phyloP scores from a whole-genome alignment of 1,140 invertebrate species.

The Cyclina sinensis region DNA sequence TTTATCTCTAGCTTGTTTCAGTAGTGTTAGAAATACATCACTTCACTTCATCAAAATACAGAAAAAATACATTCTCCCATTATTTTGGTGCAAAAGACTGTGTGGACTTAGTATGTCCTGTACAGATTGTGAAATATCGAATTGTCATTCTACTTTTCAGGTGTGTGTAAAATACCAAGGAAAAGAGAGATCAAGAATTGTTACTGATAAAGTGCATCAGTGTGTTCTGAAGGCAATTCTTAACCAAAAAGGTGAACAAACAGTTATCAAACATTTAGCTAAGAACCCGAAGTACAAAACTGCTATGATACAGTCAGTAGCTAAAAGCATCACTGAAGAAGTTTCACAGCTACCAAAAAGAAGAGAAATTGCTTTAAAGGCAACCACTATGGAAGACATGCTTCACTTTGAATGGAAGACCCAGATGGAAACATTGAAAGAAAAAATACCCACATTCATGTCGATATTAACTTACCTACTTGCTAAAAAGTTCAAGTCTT shows the following conservation, averaged over 20 bases:
- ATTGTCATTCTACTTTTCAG: not conserved
- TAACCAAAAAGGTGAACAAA: not conserved
- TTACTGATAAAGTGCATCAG: not conserved
- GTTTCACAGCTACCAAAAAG: not conserved
- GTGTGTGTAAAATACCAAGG: not conserved
- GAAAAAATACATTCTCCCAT: too few relatives aligned
- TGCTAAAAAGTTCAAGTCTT: not conserved
- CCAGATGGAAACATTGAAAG: not conserved
- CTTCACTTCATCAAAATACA: too few relatives aligned
- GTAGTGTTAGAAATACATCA: too few relatives aligned
- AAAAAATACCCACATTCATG: not conserved
- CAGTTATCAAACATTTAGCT: not conserved
- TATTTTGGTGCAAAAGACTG: too few relatives aligned
- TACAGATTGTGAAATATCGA: not conserved
- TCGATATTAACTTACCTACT: not conserved
- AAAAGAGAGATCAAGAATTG: constrained; percentile 5
- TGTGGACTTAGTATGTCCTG: too few relatives aligned
- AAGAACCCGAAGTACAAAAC: not conserved
- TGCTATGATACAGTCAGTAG: not conserved
- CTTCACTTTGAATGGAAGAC: not conserved
- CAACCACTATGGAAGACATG: not conserved
- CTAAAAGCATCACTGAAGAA: not conserved
- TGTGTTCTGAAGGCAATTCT: not conserved
- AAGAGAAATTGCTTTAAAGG: not conserved
- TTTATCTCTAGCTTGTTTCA: too few relatives aligned